Percentiles rank a stretch among this genome's conserved stretches.
Evolutionary conservation across 2,888 invertebrate genomes (phyloP).

Genomic region (Calameuta filiformis): DNA sequence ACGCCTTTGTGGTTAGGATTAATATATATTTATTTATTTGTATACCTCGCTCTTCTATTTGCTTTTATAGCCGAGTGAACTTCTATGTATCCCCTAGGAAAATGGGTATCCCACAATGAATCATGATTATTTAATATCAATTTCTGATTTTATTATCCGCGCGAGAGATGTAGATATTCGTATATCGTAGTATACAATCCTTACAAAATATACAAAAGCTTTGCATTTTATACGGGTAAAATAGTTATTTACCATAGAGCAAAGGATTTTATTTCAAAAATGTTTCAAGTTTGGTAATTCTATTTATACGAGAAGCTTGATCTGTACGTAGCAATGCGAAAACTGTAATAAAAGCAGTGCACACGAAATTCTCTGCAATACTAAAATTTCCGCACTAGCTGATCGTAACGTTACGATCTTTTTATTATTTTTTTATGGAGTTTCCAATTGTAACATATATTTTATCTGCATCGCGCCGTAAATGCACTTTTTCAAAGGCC

Average conservation of each 20-base stretch:
- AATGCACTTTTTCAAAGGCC: not conserved
- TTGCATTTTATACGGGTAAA: not conserved
- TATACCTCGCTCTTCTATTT: not conserved
- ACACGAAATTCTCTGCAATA: not conserved
- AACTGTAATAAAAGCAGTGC: not conserved
- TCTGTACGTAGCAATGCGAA: not conserved
- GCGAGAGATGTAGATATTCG: not conserved
- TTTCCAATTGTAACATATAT: not conserved
- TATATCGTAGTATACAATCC: not conserved
- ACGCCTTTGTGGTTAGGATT: not conserved
- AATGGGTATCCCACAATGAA: not conserved
- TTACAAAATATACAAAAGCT: not conserved
- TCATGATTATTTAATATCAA: not conserved
- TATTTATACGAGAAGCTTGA: not conserved
- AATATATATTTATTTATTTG: not conserved
- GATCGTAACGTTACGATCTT: not conserved
- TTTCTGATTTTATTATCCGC: not conserved
- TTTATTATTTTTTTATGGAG: not conserved
- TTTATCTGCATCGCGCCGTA: not conserved
- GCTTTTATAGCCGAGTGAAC: not conserved
- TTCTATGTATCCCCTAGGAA: not conserved
- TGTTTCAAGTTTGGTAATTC: not conserved
- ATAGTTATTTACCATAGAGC: not conserved
- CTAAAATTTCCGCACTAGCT: not conserved
- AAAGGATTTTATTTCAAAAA: not conserved